A percentile compares a stretch with the other conserved stretches of the same genome.
phyloP scores from a whole-genome alignment of 2,113 vertebrate species.

The Protobothrops flavoviridis region DNA sequence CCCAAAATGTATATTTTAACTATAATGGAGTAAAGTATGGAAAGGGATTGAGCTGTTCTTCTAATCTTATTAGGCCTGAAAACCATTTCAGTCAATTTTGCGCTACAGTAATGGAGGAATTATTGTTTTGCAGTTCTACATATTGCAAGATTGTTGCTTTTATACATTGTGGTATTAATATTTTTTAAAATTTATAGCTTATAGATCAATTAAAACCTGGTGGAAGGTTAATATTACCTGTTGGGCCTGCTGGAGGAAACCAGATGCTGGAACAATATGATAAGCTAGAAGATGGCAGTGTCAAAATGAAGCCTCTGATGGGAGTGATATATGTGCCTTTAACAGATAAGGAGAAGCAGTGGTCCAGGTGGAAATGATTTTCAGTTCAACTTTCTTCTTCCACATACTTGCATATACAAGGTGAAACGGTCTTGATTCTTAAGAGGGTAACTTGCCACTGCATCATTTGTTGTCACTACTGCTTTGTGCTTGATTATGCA shows the following conservation, averaged over 20 bases:
- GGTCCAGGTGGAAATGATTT: conserved; percentile 99
- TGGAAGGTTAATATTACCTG: conserved; percentile 94
- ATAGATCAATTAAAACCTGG: conserved; percentile 98
- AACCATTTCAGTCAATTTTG: not conserved
- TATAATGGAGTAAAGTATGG: not conserved
- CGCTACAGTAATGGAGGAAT: not conserved
- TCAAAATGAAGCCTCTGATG: conserved; percentile 98
- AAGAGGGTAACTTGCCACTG: conserved; percentile 81
- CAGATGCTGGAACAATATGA: conserved; percentile 99
- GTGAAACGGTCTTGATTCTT: conserved; percentile 93
- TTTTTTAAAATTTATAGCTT: conserved; percentile 75
- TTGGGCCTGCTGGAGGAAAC: conserved; percentile 96
- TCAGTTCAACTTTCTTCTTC: conserved; percentile 86
- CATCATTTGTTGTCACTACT: conserved; percentile 76
- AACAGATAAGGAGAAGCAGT: conserved; percentile 99
- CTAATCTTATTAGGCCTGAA: not conserved
- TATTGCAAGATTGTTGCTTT: conserved; percentile 2
- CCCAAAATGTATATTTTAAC: not conserved
- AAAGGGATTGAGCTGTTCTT: not conserved
- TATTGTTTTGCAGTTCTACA: not conserved
- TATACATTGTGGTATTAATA: conserved; percentile 1
- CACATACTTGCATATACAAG: conserved; percentile 83
- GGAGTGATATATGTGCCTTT: conserved; percentile 99
- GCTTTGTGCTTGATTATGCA: conserved; percentile 82
- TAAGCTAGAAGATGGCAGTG: conserved; percentile 96